These are phyloP conservation scores for Acleris holmiana DNA, from an alignment of 2,888 invertebrate genomes.

Conservation along the genomic window DNA sequence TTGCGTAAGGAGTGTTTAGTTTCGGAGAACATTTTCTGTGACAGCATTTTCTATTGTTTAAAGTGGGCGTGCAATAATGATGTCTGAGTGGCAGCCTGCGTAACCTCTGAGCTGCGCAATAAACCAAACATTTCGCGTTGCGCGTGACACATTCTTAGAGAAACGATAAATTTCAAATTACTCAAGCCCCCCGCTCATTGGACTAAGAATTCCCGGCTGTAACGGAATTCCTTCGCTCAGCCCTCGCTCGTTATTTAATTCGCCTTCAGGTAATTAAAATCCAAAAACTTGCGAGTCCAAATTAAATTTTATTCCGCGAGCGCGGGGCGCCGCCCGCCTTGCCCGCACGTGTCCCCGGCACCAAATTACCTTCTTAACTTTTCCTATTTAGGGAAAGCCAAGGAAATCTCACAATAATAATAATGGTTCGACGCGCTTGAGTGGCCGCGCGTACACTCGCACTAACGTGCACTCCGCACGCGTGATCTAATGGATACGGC, in stretches of 20 bases:
- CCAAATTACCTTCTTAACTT: conserved; percentile 84
- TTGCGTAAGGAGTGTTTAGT: conserved; percentile 41
- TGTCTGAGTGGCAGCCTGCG: conserved; percentile 22
- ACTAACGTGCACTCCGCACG: conserved; percentile 38
- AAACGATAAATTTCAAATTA: conserved; percentile 41
- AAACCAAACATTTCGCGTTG: conserved; percentile 22
- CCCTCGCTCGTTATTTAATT: conserved; percentile 75
- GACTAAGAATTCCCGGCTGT: conserved; percentile 40
- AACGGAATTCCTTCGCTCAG: conserved; percentile 39
- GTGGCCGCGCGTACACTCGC: conserved; percentile 47
- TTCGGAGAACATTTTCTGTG: conserved; percentile 18
- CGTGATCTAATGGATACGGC: conserved; percentile 53
- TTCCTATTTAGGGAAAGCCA: conserved; percentile 80
- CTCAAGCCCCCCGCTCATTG: conserved; percentile 32
- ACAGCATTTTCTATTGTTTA: conserved; percentile 23
- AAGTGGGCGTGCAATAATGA: conserved; percentile 31
- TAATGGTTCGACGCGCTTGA: conserved; percentile 60
- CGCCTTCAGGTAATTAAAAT: conserved; percentile 82
- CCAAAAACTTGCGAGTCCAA: conserved; percentile 77
- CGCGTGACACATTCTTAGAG: conserved; percentile 37
- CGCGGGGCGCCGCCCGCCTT: conserved; percentile 42
- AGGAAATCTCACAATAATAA: conserved; percentile 79
- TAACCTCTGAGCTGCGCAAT: conserved; percentile 31
- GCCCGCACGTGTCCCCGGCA: conserved; percentile 71
- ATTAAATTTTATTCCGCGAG: conserved; percentile 76